Conservation (phyloP, 2,113 vertebrate species). For the Zeus faber region DNA sequence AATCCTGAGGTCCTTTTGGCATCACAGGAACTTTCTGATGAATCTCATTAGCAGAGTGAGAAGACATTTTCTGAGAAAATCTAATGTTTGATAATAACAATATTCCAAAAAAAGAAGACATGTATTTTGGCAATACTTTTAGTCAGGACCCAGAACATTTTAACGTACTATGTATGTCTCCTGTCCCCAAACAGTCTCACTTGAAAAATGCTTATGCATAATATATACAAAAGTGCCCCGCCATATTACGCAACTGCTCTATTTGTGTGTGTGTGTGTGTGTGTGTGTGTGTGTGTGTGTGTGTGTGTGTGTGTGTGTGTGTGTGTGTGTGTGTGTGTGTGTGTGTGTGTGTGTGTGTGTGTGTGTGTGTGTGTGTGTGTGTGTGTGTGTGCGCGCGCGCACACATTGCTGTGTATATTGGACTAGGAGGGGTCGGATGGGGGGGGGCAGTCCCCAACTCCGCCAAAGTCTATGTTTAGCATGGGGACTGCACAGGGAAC, state of each 20-base stretch:
- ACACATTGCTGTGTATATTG: no score
- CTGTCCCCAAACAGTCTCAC: no score
- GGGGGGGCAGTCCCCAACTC: neutral
- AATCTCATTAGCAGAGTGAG: slow-evolving; percentile 22
- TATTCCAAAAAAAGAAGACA: slow-evolving; percentile 27
- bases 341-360: slow-evolving; percentile 13
- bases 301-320: slow-evolving; percentile 20
- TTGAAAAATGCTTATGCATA: neutral
- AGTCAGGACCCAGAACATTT: no score
- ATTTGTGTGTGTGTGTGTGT: neutral
- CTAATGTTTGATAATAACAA: slow-evolving; percentile 38
- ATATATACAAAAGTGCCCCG: slow-evolving; percentile 3
- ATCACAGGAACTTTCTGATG: slow-evolving; percentile 22
- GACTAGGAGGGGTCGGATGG: no score
- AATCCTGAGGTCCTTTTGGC: slow-evolving; percentile 20
- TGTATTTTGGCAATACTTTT: slow-evolving; percentile 44
- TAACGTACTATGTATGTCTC: neutral
- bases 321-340: slow-evolving; percentile 29
- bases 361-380: slow-evolving; percentile 28
- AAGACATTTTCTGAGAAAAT: slow-evolving; percentile 22
- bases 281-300: neutral
- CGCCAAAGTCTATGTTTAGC: slow-evolving; percentile 31
- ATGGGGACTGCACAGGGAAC: slow-evolving; percentile 10
- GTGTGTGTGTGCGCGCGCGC: slow-evolving; percentile 26
- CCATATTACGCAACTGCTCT: slow-evolving; percentile 3